A percentile compares a stretch with the other conserved stretches of the same genome.
Conservation (phyloP, 2,888 invertebrate species). For the Euspilapteryx auroguttella region DNA sequence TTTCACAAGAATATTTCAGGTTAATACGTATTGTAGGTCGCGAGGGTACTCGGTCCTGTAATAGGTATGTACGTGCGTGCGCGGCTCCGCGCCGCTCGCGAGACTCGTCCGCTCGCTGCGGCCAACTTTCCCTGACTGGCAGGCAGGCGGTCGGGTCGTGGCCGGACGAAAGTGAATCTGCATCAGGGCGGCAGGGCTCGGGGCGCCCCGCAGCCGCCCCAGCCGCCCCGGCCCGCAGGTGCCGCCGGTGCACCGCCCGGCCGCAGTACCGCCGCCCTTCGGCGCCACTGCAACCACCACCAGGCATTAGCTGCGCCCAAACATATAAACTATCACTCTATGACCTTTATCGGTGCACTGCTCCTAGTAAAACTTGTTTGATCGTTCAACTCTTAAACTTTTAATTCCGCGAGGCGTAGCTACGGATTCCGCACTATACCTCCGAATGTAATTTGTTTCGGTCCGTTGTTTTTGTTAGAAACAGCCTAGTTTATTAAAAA, state of each 20-base stretch:
- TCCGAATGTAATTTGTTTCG: no score
- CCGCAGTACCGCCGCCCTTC: conserved; percentile 15
- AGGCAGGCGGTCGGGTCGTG: conserved; percentile 30
- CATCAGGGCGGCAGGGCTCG: conserved; percentile 28
- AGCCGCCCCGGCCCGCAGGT: conserved; percentile 15
- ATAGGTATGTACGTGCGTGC: no score
- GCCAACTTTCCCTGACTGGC: conserved; percentile 62
- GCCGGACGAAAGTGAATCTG: conserved; percentile 60
- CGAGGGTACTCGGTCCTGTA: no score
- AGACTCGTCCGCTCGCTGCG: conserved; percentile 57
- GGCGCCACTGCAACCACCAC: conserved; percentile 15
- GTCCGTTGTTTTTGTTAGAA: no score
- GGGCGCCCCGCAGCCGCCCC: conserved; percentile 26
- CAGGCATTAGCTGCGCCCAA: conserved; percentile 21
- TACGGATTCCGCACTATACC: no score
- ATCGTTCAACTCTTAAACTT: conserved; percentile 4
- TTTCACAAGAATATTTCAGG: no score
- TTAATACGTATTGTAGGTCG: no score
- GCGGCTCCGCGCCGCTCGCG: conserved; percentile 42
- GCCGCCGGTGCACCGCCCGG: conserved; percentile 4
- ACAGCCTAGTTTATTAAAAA: no score
- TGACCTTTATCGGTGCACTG: conserved; percentile 53
- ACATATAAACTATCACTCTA: conserved; percentile 52
- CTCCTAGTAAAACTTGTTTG: conserved; percentile 14
- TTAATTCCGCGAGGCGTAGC: no score